phyloP scores from a whole-genome alignment of 1,140 invertebrate species.

The Drosophila trapezifrons region DNA sequence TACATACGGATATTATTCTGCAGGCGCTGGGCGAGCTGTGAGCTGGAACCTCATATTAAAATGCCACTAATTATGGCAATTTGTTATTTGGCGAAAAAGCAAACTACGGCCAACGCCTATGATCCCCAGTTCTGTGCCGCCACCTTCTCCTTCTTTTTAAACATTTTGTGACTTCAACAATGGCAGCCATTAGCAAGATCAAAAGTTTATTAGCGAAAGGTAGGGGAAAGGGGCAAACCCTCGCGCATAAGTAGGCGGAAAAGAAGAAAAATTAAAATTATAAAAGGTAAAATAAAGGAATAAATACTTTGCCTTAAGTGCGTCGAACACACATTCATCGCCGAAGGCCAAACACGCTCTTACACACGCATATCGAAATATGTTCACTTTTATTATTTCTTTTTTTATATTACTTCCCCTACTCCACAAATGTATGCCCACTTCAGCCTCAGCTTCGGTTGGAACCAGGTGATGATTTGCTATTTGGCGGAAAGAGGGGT shows the following conservation, averaged over 20 bases:
- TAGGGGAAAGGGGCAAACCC: conserved; percentile 12
- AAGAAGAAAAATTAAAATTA: conserved; percentile 27
- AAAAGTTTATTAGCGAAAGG: conserved; percentile 45
- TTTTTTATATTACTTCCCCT: conserved; percentile 27
- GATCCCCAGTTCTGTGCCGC: neutral
- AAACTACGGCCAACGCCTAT: conserved; percentile 52
- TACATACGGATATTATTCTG: conserved; percentile 32
- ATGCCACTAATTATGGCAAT: conserved; percentile 72
- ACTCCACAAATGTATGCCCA: conserved; percentile 5
- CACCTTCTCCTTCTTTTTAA: conserved; percentile 1
- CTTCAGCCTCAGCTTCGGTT: conserved; percentile 17
- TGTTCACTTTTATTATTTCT: conserved; percentile 33
- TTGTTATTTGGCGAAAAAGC: conserved; percentile 63
- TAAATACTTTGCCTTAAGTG: conserved; percentile 47
- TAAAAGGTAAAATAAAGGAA: conserved; percentile 35
- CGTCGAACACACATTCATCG: conserved; percentile 44
- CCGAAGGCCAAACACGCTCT: conserved; percentile 61
- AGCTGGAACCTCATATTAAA: conserved; percentile 50
- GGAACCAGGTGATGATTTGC: conserved; percentile 71
- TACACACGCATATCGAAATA: conserved; percentile 53
- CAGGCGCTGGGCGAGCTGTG: conserved; percentile 9
- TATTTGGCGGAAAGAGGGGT: conserved; percentile 47
- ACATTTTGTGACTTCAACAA: conserved; percentile 40
- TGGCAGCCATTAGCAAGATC: conserved; percentile 58
- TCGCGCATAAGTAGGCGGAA: conserved; percentile 56